Conservation (phyloP, 1,140 invertebrate species). For the Sinonovacula constricta region DNA sequence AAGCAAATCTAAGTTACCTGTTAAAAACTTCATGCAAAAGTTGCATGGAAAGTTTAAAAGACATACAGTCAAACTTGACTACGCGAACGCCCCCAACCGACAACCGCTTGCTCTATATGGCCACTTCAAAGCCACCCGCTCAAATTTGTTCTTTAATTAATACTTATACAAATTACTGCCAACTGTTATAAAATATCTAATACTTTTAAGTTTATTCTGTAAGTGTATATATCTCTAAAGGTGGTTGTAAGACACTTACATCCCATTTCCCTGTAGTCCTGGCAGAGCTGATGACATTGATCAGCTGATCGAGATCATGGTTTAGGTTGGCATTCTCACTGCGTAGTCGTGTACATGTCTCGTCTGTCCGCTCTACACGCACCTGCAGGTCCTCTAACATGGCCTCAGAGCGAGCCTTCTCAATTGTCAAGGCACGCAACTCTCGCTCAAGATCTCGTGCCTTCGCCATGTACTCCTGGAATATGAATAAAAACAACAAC, state of each 20-base stretch:
- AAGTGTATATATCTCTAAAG: too few species aligned
- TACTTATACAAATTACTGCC: too few species aligned
- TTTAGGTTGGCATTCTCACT: constrained; percentile 71
- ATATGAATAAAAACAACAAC: constrained; percentile 12
- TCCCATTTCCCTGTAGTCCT: constrained; percentile 71
- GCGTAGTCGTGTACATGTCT: constrained; percentile 57
- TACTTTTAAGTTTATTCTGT: too few species aligned
- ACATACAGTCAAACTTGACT: too few species aligned
- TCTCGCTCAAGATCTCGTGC: constrained; percentile 74
- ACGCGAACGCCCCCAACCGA: too few species aligned
- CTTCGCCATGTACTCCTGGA: constrained; percentile 74
- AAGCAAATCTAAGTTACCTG: too few species aligned
- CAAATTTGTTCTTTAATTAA: too few species aligned
- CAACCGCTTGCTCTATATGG: too few species aligned
- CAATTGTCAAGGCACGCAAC: constrained; percentile 65
- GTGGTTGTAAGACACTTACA: constrained; percentile 49
- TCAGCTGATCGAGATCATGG: constrained; percentile 73
- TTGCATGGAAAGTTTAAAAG: too few species aligned
- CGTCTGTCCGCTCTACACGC: constrained; percentile 64
- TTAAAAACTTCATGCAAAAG: too few species aligned
- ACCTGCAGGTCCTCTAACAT: constrained; percentile 70
- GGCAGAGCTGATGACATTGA: constrained; percentile 70
- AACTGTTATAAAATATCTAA: too few species aligned
- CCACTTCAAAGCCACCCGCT: too few species aligned
- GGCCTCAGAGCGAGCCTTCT: constrained; percentile 71